A percentile compares a stretch with the other conserved stretches of the same genome.
Evolutionary conservation across 92 coral and sea anemone genomes (phyloP).

Genomic region (Anthopleura xanthogrammica): DNA sequence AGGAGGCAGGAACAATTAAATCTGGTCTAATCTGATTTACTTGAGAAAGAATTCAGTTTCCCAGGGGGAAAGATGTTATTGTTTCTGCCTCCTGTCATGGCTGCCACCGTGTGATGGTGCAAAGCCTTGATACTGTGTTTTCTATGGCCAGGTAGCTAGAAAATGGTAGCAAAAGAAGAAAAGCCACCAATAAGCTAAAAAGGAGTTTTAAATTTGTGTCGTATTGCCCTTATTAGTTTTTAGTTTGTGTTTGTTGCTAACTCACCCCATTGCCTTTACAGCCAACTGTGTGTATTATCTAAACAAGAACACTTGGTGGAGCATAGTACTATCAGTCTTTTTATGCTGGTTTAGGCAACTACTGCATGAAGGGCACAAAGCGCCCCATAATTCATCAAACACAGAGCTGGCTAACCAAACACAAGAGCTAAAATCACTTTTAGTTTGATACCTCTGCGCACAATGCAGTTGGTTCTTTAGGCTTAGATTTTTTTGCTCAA

Average conservation of each 20-base stretch:
- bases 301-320: slow-evolving; percentile 33
- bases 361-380: slow-evolving; percentile 27
- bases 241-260: slow-evolving; percentile 37
- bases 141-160: no score
- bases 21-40: no score
- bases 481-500: slow-evolving; percentile 40
- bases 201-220: neutral
- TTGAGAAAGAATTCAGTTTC: no score
- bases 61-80: no score
- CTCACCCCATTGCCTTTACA: slow-evolving; percentile 58
- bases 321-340: slow-evolving; percentile 4
- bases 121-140: no score
- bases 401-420: slow-evolving; percentile 9
- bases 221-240: slow-evolving; percentile 18
- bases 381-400: slow-evolving; percentile 21
- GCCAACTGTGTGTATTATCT: slow-evolving; percentile 46
- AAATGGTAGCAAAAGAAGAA: no score
- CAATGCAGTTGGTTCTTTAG: slow-evolving; percentile 71
- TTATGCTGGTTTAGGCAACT: slow-evolving; percentile 29
- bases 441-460: slow-evolving; percentile 64
- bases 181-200: no score
- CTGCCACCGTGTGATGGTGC: no score
- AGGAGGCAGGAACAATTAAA: no score
- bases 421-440: slow-evolving; percentile 31
- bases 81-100: no score